Percentiles rank a stretch among this genome's conserved stretches.
Evolutionary conservation across 35 echinoderm and acorn worm species (phyloP).

Genomic region (Amphiura filiformis): DNA sequence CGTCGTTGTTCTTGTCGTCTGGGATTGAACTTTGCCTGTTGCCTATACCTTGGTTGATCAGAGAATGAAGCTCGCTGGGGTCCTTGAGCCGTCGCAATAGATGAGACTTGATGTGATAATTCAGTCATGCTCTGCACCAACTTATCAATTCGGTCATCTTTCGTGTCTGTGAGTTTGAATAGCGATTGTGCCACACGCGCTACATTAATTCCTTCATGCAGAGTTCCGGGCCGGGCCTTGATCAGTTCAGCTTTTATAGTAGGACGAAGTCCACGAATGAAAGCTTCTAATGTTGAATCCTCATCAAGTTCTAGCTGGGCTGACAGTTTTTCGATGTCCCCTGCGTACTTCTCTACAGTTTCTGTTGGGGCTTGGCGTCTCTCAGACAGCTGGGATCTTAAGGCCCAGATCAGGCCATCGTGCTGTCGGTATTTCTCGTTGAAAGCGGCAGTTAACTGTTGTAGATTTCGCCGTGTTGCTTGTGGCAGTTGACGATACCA

Average conservation of each 20-base stretch:
- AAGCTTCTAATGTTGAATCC: not conserved
- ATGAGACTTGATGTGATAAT: not conserved
- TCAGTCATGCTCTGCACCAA: not conserved
- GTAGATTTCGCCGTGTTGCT: not conserved
- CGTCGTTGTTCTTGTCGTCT: not conserved
- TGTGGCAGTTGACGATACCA: not conserved
- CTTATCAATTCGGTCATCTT: not conserved
- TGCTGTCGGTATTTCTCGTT: not conserved
- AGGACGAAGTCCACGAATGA: not conserved
- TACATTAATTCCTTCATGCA: not conserved
- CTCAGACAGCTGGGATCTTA: not conserved
- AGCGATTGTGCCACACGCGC: not conserved
- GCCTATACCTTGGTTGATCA: not conserved
- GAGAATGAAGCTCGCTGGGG: not conserved
- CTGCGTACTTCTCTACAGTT: not conserved
- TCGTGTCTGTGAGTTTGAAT: not conserved
- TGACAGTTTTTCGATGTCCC: not conserved
- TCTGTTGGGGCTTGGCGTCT: not conserved
- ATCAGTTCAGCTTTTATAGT: not conserved
- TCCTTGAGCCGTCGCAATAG: not conserved
- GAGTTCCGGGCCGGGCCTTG: not conserved
- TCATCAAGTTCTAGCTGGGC: not conserved
- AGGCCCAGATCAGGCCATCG: not conserved
- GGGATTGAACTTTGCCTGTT: not conserved
- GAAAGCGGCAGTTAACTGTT: not conserved